Evolutionary conservation across 1,140 invertebrate genomes (phyloP).

Genomic region (Hycleus phaleratus): DNA sequence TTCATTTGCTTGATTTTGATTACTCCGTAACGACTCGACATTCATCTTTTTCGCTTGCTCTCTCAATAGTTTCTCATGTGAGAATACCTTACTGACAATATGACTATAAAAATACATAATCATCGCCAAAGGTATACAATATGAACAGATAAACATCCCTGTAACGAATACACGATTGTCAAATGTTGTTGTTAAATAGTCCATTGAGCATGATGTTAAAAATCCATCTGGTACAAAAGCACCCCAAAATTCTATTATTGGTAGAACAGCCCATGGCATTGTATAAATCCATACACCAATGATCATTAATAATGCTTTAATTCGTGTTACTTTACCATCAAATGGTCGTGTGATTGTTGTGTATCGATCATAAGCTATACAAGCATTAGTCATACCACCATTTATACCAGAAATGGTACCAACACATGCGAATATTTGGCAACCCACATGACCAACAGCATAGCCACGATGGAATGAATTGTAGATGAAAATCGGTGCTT

Average conservation of each 20-base stretch:
- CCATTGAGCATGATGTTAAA: conserved; percentile 74
- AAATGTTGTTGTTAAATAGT: conserved; percentile 69
- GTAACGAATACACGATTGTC: conserved; percentile 52
- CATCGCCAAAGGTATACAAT: conserved; percentile 65
- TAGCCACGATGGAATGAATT: conserved; percentile 75
- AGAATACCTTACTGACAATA: conserved; percentile 76
- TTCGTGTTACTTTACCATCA: conserved; percentile 66
- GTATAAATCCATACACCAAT: conserved; percentile 67
- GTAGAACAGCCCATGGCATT: conserved; percentile 71
- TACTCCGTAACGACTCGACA: conserved; percentile 73
- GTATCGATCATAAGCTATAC: conserved; percentile 44
- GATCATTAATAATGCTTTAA: conserved; percentile 67
- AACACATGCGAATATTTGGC: conserved; percentile 69
- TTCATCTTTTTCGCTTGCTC: conserved; percentile 88
- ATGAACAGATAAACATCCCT: conserved; percentile 67
- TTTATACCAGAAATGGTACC: conserved; percentile 74
- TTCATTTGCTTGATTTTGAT: conserved; percentile 53
- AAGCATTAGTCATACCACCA: conserved; percentile 70
- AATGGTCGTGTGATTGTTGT: conserved; percentile 77
- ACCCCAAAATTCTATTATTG: conserved; percentile 71
- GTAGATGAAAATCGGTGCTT: conserved; percentile 80
- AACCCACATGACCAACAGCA: conserved; percentile 61
- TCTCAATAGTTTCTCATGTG: conserved; percentile 77
- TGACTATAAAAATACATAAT: conserved; percentile 80
- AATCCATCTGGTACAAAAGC: conserved; percentile 79